Percentiles rank a stretch among this genome's conserved stretches.
These are phyloP conservation scores for Tortricodes alternella DNA, from an alignment of 2,888 invertebrate genomes.

Conservation along the genomic window DNA sequence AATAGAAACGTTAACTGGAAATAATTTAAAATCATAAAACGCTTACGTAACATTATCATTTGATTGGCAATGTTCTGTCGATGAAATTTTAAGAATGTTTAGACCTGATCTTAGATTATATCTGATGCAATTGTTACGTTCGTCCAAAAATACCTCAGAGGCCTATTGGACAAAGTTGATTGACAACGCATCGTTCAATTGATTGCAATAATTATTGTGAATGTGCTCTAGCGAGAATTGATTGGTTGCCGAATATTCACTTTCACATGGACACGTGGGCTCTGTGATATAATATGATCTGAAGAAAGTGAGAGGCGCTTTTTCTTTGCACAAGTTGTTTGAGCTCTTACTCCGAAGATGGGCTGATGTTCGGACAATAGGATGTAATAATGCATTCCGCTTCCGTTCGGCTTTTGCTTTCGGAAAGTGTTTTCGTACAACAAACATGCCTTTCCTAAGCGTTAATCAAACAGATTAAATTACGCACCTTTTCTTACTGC, in stretches of 20 bases:
- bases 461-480: constrained; percentile 19
- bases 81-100: too few species aligned
- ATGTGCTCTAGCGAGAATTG: constrained; percentile 52
- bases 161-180: constrained; percentile 58
- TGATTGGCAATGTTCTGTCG: too few species aligned
- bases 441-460: constrained; percentile 20
- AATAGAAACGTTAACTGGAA: too few species aligned
- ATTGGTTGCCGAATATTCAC: constrained; percentile 58
- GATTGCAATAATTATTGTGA: constrained; percentile 50
- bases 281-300: constrained; percentile 58
- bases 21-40: too few species aligned
- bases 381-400: constrained; percentile 30
- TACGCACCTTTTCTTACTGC: constrained; percentile 10
- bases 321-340: constrained; percentile 72
- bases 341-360: constrained; percentile 40
- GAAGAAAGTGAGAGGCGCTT: constrained; percentile 77
- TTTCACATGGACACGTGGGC: constrained; percentile 66
- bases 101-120: neutral
- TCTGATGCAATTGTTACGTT: constrained; percentile 22
- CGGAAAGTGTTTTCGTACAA: constrained; percentile 20
- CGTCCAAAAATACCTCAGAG: constrained; percentile 14
- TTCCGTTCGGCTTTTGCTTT: constrained; percentile 30
- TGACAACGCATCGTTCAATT: constrained; percentile 50
- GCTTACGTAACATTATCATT: too few species aligned
- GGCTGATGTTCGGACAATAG: constrained; percentile 29